phyloP scores from a whole-genome alignment of 2,113 vertebrate species.

The Enhydra lutris region DNA sequence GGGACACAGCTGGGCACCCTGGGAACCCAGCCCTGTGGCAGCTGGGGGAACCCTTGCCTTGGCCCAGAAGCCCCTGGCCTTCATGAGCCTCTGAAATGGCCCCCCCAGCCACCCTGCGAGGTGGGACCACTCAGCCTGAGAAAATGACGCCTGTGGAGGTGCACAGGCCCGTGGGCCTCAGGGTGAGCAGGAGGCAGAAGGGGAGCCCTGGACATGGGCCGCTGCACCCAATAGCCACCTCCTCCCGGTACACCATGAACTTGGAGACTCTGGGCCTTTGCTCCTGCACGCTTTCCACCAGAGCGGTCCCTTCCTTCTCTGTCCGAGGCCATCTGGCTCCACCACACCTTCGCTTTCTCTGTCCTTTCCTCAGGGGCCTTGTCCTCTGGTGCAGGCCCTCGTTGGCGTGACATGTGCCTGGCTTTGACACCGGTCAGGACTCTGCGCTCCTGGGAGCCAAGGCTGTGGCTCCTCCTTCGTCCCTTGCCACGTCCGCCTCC shows the following conservation, averaged over 20 bases:
- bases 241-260: no score
- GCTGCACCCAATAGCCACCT: fast-evolving
- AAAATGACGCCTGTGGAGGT: neutral
- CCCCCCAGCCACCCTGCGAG: fast-evolving
- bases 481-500: neutral
- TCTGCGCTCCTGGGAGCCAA: neutral
- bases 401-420: no score
- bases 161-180: neutral
- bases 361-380: neutral
- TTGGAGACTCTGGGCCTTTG: neutral
- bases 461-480: neutral
- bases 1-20: neutral
- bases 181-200: neutral
- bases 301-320: no score
- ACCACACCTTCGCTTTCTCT: fast-evolving
- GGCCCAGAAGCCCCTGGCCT: neutral
- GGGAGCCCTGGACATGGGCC: fast-evolving
- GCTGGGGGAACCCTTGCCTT: neutral
- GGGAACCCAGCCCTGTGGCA: neutral
- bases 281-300: neutral
- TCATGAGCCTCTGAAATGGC: neutral
- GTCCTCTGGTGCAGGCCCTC: neutral
- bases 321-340: neutral
- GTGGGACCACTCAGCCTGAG: neutral
- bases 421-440: neutral